Evolutionary conservation across 2,888 invertebrate species (phyloP).

Genomic region (Lepidocyrtoides sp.): DNA sequence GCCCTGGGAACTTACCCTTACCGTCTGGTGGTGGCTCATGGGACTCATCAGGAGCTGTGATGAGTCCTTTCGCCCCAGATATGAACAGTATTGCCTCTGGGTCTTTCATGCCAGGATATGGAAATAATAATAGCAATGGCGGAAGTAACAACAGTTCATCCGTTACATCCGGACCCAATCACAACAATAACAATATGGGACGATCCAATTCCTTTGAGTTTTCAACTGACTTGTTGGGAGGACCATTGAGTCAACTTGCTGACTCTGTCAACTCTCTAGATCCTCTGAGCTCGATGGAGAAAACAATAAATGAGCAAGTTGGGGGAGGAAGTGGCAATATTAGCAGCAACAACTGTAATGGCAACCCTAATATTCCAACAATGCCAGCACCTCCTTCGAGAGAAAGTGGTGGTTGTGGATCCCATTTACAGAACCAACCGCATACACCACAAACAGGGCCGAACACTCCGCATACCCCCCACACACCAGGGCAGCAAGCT

Average conservation of each 20-base stretch:
- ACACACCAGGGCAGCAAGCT: slow-evolving; percentile 90
- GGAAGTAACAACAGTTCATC: slow-evolving; percentile 87
- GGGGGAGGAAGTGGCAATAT: slow-evolving; percentile 80
- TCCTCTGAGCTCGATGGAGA: slow-evolving; percentile 97
- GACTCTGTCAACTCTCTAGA: slow-evolving; percentile 96
- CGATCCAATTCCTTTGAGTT: slow-evolving; percentile 86
- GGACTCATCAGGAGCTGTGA: slow-evolving; percentile 91
- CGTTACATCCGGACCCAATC: slow-evolving; percentile 59
- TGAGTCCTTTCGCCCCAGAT: slow-evolving; percentile 97
- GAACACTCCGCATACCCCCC: slow-evolving; percentile 93
- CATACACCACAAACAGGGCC: slow-evolving; percentile 92
- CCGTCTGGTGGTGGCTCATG: slow-evolving; percentile 88
- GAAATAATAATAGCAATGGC: slow-evolving; percentile 87
- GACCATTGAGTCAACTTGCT: slow-evolving; percentile 93
- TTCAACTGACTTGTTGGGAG: slow-evolving; percentile 86
- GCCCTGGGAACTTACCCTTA: slow-evolving; percentile 82
- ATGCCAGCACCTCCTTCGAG: slow-evolving; percentile 80
- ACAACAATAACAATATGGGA: slow-evolving; percentile 84
- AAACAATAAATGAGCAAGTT: slow-evolving; percentile 95
- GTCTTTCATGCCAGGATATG: slow-evolving; percentile 87
- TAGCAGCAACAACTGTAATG: slow-evolving; percentile 71
- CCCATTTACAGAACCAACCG: slow-evolving; percentile 87
- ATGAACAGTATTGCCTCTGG: slow-evolving; percentile 92
- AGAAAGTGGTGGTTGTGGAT: slow-evolving; percentile 73
- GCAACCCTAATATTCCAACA: slow-evolving; percentile 70